Conservation (phyloP, 2,888 invertebrate genomes). For the Sesia apiformis region DNA sequence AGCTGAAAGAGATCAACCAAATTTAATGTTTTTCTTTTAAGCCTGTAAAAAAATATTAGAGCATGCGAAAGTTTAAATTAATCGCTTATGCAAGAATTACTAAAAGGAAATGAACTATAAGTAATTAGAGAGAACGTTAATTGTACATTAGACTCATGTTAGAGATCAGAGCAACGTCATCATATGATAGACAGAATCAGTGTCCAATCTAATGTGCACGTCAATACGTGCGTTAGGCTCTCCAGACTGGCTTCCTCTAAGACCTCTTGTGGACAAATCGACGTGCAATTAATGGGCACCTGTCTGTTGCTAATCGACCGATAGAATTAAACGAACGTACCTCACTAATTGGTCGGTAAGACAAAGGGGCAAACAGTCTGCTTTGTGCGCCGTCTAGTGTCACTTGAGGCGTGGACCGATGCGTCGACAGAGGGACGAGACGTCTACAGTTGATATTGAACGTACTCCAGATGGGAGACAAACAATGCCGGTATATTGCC, state of each 20-base stretch:
- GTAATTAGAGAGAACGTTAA: too few relatives aligned
- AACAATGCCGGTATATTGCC: background rate
- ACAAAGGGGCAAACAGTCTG: conserved; percentile 73
- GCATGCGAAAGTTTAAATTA: too few relatives aligned
- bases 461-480: conserved; percentile 10
- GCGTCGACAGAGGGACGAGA: conserved; percentile 30
- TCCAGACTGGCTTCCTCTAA: conserved; percentile 28
- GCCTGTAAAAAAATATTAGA: too few relatives aligned
- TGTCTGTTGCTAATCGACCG: conserved; percentile 69
- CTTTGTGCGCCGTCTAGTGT: conserved; percentile 67
- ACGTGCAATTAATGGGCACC: conserved; percentile 64
- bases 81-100: too few relatives aligned
- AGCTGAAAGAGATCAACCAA: too few relatives aligned
- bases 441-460: conserved; percentile 31
- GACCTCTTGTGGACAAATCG: conserved; percentile 38
- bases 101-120: too few relatives aligned
- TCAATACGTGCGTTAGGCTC: conserved; percentile 27
- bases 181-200: background rate
- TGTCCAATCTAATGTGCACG: background rate
- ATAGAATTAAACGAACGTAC: conserved; percentile 73
- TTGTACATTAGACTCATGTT: background rate
- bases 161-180: background rate
- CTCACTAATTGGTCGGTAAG: conserved; percentile 71
- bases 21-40: too few relatives aligned
- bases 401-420: conserved; percentile 59